Base-by-base conservation (phyloP, 2,888 invertebrate genomes). In the Limnephilus auricula region DNA sequence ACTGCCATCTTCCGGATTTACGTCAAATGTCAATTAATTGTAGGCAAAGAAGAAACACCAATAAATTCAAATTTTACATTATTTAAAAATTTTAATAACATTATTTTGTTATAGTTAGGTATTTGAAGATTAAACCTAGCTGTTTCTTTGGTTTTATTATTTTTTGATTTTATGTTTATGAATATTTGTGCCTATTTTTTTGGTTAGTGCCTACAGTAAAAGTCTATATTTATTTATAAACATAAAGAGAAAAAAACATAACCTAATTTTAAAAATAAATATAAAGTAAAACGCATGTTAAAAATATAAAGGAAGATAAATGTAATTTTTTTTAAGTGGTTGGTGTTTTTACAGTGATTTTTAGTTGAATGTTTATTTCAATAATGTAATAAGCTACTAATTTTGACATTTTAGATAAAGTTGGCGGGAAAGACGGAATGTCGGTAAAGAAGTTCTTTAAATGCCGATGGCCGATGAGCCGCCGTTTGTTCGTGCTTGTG, bases 401-500 rank as follows among this genome's bases (percentile, higher is more conserved):
- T 82, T 34, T 37, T 82, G 82, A 82, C 82, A 82, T 82, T 65
- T 65, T 34, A 45, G 12, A 65, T 65, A 91, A 90, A 45, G 87
- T 92, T 92, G 90, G 92, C 92, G 92, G 92, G 92, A 92, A 92
- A 92, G 37, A 90, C 45, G 91, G 79, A 85, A 82, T 88, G 90
- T 92, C 92, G 90, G 92, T 92, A 92, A 92, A 90, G 79, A 89
- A 92, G 92, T 31, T 34, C 85, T 25, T 45, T 82, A 30, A 87
- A 92, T 84, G 90, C 90, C 90, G 92, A 92, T 91, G 90, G 91
- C 91, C 90, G 91, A 90, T 25, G 82, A 45, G 79, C 79, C 83
- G 89, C 85, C 83, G 89, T 79, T 79, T 82, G 78, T 90, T 83
- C 90, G 80, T 85, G 92, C 90, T 92, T 92, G 92, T 92, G 91